Conservation (phyloP, 2,888 invertebrate species). For the Craniophora ligustri region DNA sequence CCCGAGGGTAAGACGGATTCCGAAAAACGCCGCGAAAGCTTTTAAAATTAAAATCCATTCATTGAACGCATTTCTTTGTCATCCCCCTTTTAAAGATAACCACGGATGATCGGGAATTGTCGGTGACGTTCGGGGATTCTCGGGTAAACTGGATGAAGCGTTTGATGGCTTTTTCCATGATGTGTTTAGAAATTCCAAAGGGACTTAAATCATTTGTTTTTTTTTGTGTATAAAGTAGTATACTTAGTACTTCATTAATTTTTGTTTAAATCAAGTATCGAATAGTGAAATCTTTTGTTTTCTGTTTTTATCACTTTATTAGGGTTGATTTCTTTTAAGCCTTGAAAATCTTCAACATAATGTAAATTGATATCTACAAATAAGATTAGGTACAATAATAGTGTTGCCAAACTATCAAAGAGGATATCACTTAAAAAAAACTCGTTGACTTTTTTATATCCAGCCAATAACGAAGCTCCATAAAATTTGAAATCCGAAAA, state of each 20-base stretch:
- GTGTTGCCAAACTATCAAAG: too few relatives aligned
- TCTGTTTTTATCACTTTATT: too few relatives aligned
- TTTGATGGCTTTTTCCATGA: slow-evolving; percentile 43
- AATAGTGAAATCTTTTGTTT: too few relatives aligned
- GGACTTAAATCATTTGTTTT: slow-evolving; percentile 17
- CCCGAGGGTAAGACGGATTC: slow-evolving; percentile 76
- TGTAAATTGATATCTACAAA: too few relatives aligned
- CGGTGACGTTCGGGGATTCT: slow-evolving; percentile 62
- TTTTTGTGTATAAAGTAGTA: slow-evolving; percentile 3
- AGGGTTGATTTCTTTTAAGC: too few relatives aligned
- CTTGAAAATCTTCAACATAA: too few relatives aligned
- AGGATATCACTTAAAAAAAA: too few relatives aligned
- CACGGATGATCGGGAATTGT: slow-evolving; percentile 70
- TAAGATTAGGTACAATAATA: too few relatives aligned
- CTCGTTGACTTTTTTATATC: too few relatives aligned
- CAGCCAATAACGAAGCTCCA: slow-evolving; percentile 9
- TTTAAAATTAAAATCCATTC: slow-evolving; percentile 86
- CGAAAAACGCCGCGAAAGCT: slow-evolving; percentile 82
- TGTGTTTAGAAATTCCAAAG: slow-evolving; percentile 48
- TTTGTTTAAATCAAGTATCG: neutral
- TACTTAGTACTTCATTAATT: neutral
- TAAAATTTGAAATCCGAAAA: slow-evolving; percentile 68
- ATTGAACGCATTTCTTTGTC: slow-evolving; percentile 81
- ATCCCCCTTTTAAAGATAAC: slow-evolving; percentile 73
- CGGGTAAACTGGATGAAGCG: slow-evolving; percentile 49